A percentile compares a stretch with the other conserved stretches of the same genome.
Evolutionary conservation across 2,797 vertebrate species (phyloP).

Genomic region (Etheostoma nigrum): DNA sequence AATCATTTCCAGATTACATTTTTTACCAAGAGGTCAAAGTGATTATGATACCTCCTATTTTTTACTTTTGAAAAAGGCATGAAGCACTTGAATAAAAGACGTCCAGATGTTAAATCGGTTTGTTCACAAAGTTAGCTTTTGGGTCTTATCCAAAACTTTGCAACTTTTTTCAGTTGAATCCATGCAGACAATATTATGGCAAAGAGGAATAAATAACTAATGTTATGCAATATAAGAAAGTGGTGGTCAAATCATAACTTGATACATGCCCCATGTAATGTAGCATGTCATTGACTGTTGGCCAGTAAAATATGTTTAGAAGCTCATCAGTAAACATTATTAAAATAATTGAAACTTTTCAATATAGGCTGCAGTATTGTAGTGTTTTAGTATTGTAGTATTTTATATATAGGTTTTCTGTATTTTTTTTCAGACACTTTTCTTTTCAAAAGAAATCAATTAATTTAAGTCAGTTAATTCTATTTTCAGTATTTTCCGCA

Average conservation of each 20-base stretch:
- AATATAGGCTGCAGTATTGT: background rate
- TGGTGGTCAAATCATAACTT: background rate
- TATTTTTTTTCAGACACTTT: background rate
- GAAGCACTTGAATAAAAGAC: slow-evolving; percentile 27
- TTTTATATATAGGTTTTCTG: background rate
- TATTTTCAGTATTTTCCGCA: slow-evolving; percentile 2
- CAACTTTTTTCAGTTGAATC: background rate
- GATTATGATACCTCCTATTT: slow-evolving; percentile 58
- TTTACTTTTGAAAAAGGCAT: slow-evolving; percentile 34
- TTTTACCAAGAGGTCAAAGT: slow-evolving; percentile 58
- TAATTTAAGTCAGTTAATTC: background rate
- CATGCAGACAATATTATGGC: background rate
- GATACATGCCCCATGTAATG: background rate
- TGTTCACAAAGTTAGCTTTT: slow-evolving; percentile 47
- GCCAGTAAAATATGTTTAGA: background rate
- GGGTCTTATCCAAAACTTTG: slow-evolving; percentile 9
- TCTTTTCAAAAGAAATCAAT: background rate
- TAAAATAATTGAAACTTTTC: background rate
- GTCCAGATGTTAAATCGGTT: slow-evolving; percentile 43
- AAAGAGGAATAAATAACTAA: background rate
- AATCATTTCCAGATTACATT: slow-evolving; percentile 73
- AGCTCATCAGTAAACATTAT: background rate
- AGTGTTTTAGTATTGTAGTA: background rate
- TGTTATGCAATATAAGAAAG: background rate
- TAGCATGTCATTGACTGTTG: background rate